Base-by-base conservation (phyloP, 2,888 invertebrate species). In the Sarcophaga rosellei region DNA sequence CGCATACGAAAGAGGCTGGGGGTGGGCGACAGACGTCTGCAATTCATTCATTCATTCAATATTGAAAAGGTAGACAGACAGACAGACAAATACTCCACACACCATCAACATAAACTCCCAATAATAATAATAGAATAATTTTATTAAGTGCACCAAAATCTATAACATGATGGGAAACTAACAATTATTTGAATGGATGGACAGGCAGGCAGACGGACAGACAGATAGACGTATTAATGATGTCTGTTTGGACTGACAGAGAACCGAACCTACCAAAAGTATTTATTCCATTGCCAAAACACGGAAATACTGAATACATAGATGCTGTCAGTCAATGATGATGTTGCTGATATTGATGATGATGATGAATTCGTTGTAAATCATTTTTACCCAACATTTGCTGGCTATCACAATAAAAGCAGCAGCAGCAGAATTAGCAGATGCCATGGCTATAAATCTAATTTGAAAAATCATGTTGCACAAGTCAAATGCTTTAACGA, bases 111-210 rank as follows among this genome's bases (percentile, higher is more conserved):
- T 8, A 8, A 35, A 35, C 35, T 35, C 10, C 10, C 10, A 35
- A 35, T 35, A 35, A 35, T 23, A 47, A 83, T 72, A 86, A 83
- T 86, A 81, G 83, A 85, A 78, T 76, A 85, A 87, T 87, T 87
- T 87, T 72, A 75, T 61, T 84, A 81, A 84, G 85, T 85, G 73
- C 82, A 82, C 61, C 47, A 35, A 57, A 77, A 84, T 74, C 68
- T 59, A 74, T 63, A 45, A 76, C 77, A 85, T 68, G 76, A 73
- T 65, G 66, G 72, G 66, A 79, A 84, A 59, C 65, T 61, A 45
- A 65, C 47, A 61, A 75, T 25, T 62, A 63, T 70, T 25, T 63
- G 63, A 73, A 15, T 23, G 0, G 5, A 77, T 8, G 21, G 47
- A 83, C 45, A 73, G 53, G 5, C 53, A 53, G 17, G 4, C 53